phyloP scores from a whole-genome alignment of 2,113 vertebrate genomes.

The Lagenorhynchus albirostris region DNA sequence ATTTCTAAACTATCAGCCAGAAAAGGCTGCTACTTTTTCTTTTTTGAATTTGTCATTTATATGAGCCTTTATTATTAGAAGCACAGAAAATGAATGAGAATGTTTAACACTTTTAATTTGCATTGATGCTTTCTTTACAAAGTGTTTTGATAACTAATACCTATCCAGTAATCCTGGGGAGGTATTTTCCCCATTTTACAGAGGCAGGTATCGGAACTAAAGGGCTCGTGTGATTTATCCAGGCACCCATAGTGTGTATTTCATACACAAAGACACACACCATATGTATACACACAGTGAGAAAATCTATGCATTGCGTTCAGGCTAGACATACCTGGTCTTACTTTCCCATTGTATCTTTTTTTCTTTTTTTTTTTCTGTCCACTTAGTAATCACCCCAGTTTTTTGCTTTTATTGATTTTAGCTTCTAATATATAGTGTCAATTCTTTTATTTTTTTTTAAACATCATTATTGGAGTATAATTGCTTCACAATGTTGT shows the following conservation, averaged over 20 bases:
- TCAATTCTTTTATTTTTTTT: too few relatives aligned
- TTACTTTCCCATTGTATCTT: neutral
- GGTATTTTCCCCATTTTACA: neutral
- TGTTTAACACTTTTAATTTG: neutral
- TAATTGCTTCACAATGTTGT: too few relatives aligned
- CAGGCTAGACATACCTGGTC: neutral
- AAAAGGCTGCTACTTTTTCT: neutral
- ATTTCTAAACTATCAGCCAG: neutral
- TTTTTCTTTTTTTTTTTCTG: too few relatives aligned
- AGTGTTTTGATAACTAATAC: neutral
- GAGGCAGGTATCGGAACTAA: neutral
- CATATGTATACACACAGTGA: neutral
- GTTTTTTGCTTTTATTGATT: too few relatives aligned
- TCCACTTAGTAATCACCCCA: too few relatives aligned
- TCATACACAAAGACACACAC: neutral
- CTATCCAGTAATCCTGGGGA: neutral
- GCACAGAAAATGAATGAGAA: neutral
- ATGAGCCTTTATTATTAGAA: slow-evolving; percentile 22
- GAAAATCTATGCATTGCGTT: neutral
- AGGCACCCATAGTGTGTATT: neutral
- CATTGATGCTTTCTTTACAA: neutral
- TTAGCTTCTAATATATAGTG: too few relatives aligned
- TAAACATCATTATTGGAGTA: too few relatives aligned
- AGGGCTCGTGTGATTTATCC: neutral
- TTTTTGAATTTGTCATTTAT: neutral